phyloP scores from a whole-genome alignment of 1,140 invertebrate genomes.

The Drosophila simulans region DNA sequence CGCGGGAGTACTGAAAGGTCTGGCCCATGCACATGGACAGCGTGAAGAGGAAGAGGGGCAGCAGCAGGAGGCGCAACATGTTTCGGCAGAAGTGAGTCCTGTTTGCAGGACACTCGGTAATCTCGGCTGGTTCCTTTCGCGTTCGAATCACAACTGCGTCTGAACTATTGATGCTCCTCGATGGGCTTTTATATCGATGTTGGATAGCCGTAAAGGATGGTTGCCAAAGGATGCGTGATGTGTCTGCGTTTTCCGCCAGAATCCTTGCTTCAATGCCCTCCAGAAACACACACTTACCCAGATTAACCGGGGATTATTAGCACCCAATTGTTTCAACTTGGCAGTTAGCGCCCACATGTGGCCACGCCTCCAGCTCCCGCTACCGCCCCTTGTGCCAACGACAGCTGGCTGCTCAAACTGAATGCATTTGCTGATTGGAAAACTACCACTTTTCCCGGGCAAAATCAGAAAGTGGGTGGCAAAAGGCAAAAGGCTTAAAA shows the following conservation, averaged over 20 bases:
- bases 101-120: constrained; percentile 8
- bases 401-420: constrained; percentile 71
- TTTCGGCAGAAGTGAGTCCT: not conserved
- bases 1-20: constrained; percentile 90
- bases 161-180: constrained; percentile 37
- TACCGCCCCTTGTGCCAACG: constrained; percentile 9
- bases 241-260: constrained; percentile 19
- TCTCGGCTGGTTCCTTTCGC: not conserved
- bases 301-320: constrained; percentile 81
- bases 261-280: constrained; percentile 33
- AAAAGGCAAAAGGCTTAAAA: constrained; percentile 29
- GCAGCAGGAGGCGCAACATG: constrained; percentile 72
- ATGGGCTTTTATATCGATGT: constrained; percentile 62
- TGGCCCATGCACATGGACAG: constrained; percentile 85
- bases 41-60: constrained; percentile 72
- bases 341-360: constrained; percentile 55
- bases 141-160: constrained; percentile 44
- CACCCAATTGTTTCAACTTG: constrained; percentile 76
- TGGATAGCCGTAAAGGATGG: constrained; percentile 14
- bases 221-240: constrained; percentile 15
- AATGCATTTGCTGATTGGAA: constrained; percentile 84
- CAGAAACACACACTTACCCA: constrained; percentile 62
- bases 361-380: constrained; percentile 37
- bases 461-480: not conserved
- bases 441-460: constrained; percentile 59